Conservation (phyloP, 2,797 vertebrate genomes). For the Thripadectes ignobilis region DNA sequence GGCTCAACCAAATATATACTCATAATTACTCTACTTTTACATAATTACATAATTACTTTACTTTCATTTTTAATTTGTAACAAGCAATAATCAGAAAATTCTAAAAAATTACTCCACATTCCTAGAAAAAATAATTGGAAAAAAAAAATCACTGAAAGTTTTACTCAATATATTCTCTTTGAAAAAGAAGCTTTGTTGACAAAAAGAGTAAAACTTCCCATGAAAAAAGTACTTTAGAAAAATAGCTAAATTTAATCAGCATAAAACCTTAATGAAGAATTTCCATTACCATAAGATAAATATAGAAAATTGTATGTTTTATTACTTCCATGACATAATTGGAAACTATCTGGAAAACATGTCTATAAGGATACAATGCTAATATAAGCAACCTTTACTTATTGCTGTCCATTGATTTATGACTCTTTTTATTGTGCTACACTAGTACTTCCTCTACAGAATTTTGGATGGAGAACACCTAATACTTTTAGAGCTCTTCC, state of each 20-base stretch:
- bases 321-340: background rate
- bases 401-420: background rate
- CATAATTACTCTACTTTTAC: background rate
- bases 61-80: background rate
- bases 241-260: background rate
- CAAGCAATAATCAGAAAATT: background rate
- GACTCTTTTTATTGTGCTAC: background rate
- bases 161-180: background rate
- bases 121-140: background rate
- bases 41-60: background rate
- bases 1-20: background rate
- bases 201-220: background rate
- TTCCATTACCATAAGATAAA: background rate
- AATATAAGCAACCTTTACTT: background rate
- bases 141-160: background rate
- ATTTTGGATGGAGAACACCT: background rate
- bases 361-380: background rate
- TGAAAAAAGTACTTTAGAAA: background rate
- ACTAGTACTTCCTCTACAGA: background rate
- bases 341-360: background rate
- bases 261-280: background rate
- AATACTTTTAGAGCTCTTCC: background rate
- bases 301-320: background rate
- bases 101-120: background rate
- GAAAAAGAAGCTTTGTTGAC: background rate